Base-by-base conservation (phyloP, 2,888 invertebrate species). In the Hipparchia sbordonii region DNA sequence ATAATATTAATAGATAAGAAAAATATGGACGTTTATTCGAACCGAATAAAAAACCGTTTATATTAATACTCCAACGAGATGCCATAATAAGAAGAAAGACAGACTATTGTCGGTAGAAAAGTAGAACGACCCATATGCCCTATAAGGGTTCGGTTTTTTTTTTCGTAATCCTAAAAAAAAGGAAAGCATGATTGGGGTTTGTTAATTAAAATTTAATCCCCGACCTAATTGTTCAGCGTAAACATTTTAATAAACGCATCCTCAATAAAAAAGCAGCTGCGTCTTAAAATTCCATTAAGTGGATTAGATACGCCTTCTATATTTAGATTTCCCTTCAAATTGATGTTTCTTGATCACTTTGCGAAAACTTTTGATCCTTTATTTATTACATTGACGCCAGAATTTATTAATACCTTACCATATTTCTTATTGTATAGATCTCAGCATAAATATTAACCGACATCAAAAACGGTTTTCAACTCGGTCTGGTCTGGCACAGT, bases 161-260 rank as follows among this genome's bases (percentile, higher is more conserved):
- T 23, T 23, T 23, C 23, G 23, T 0, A 23, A 23, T 23, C 23
- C 23, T 23, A 23, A 23, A 23, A 23, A 23, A 59, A 33, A 57
- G 39, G 9, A 23, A 59, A 4, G 46, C 46, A 13, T 46, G 6
- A 62, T 46, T 46, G 9, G 13, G 45, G 8, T 62, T 13, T n/a
- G 62, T 67, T 13, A 13, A 56, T 75, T 52, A 72, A 75, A 74
- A 67, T 60, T 57, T 33, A 69, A 75, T 48, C 72, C 73, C 45
- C 73, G n/a, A 9, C 73, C 68, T 76, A 74, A 76, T 76, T 72
- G 73, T 72, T 72, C 68, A 51, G 57, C 61, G 70, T 61, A 70
- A 70, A 70, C 70, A 66, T 76, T 71, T 70, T 74, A 72, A 72
- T 76, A 74, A 74, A 60, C 65, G 67, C 72, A 72, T 74, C 72